Evolutionary conservation across 2,797 vertebrate species (phyloP).

Genomic region (Pygocentrus nattereri): DNA sequence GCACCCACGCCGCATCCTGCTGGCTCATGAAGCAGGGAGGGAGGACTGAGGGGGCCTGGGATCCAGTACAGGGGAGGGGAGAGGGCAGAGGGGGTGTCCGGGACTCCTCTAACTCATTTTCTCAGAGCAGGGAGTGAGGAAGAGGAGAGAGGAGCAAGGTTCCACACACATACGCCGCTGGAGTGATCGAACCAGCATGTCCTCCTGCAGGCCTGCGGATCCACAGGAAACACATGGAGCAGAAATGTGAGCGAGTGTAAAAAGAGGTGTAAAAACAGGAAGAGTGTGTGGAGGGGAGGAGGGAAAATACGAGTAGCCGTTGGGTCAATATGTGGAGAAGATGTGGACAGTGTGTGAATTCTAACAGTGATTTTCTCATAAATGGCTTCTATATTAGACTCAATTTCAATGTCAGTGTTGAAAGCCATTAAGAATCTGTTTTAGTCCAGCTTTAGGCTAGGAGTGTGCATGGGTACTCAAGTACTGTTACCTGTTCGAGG

Average conservation of each 20-base stretch:
- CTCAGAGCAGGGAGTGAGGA: constrained; percentile 5
- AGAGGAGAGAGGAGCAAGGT: constrained; percentile 29
- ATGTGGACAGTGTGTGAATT: neutral
- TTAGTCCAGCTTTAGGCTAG: neutral
- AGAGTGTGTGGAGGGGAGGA: neutral
- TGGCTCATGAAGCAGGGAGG: constrained; percentile 95
- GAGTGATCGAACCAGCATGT: constrained; percentile 62
- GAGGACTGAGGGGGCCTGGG: neutral
- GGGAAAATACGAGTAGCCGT: neutral
- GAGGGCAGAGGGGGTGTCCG: constrained; percentile 63
- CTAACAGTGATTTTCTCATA: neutral
- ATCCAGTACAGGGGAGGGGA: neutral
- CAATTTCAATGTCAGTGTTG: neutral
- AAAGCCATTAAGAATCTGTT: neutral
- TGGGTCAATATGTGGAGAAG: neutral
- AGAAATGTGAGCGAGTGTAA: constrained; percentile 7
- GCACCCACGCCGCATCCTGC: constrained; percentile 91
- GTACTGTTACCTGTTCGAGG: too few relatives aligned
- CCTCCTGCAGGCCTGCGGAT: constrained; percentile 79
- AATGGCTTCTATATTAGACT: neutral
- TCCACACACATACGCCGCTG: constrained; percentile 26
- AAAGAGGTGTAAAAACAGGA: constrained; percentile 47
- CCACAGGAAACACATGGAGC: constrained; percentile 71
- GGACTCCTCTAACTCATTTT: constrained; percentile 72
- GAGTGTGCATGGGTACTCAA: too few relatives aligned